These are phyloP conservation scores for Hyposoter didymator DNA, from an alignment of 2,888 invertebrate genomes.

Conservation along the genomic window DNA sequence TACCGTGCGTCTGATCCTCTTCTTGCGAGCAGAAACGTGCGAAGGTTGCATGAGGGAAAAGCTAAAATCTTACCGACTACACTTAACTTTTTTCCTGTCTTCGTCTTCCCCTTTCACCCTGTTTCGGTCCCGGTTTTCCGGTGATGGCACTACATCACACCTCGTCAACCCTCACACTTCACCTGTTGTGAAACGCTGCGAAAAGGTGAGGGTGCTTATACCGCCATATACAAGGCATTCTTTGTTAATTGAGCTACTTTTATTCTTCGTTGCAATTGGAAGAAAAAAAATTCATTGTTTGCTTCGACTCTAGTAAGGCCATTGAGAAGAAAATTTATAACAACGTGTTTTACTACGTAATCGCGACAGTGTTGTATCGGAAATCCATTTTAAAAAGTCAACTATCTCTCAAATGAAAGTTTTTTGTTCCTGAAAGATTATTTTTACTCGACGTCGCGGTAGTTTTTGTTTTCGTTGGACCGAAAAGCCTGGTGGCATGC, in stretches of 20 bases:
- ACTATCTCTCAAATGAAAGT: not conserved
- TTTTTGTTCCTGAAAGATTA: not conserved
- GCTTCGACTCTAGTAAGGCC: not conserved
- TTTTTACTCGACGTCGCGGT: not conserved
- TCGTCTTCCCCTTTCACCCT: slow-evolving; percentile 14
- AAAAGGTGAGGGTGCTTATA: slow-evolving; percentile 45
- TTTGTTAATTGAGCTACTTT: slow-evolving; percentile 1
- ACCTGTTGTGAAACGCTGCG: slow-evolving; percentile 48
- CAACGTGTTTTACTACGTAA: not conserved
- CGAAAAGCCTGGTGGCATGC: not conserved
- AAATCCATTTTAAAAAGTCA: not conserved
- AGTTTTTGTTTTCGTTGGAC: not conserved
- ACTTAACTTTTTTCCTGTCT: slow-evolving; percentile 44
- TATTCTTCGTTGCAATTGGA: not conserved
- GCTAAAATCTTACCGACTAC: slow-evolving; percentile 29
- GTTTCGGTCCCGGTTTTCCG: slow-evolving; percentile 37
- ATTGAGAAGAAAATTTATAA: not conserved
- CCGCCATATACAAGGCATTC: slow-evolving; percentile 25
- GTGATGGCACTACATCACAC: slow-evolving; percentile 58
- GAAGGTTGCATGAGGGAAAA: slow-evolving; percentile 28
- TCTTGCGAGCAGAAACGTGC: slow-evolving; percentile 13
- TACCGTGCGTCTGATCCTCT: not conserved
- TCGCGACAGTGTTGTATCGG: not conserved
- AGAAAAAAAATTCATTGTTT: slow-evolving; percentile 1
- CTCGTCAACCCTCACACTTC: slow-evolving; percentile 64